Conservation (phyloP, 35 echinoderm and acorn worm genomes). For the Apostichopus californicus region DNA sequence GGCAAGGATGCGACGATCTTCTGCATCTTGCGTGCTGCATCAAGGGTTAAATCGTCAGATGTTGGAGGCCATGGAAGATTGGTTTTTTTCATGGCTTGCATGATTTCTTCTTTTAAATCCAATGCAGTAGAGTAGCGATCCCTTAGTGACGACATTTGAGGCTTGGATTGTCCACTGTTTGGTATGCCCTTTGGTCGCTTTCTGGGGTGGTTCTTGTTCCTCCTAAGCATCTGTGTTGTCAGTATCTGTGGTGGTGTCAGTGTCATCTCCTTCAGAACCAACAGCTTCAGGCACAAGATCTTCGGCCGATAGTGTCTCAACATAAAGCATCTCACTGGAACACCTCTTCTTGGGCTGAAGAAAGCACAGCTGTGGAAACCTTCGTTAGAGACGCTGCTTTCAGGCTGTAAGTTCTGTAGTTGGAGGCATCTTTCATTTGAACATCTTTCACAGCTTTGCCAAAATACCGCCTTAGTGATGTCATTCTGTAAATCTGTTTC, state of each 20-base stretch:
- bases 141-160: no score
- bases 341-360: background rate
- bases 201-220: no score
- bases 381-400: background rate
- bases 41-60: background rate
- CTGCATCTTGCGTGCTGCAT: constrained; percentile 22
- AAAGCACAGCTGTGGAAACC: background rate
- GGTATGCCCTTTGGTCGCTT: no score
- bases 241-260: no score
- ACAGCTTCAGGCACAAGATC: no score
- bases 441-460: constrained; percentile 15
- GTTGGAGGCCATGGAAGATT: constrained; percentile 26
- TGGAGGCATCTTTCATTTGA: constrained; percentile 8
- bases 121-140: no score
- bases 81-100: no score
- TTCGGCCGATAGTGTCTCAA: constrained; percentile 27
- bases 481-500: background rate
- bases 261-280: no score
- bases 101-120: no score
- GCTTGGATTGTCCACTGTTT: no score
- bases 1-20: constrained; percentile 39
- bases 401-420: constrained; percentile 28
- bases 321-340: constrained; percentile 52
- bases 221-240: no score
- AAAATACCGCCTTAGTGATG: constrained; percentile 14